phyloP scores from a whole-genome alignment of 2,888 invertebrate genomes.

The Nycteola revayana region DNA sequence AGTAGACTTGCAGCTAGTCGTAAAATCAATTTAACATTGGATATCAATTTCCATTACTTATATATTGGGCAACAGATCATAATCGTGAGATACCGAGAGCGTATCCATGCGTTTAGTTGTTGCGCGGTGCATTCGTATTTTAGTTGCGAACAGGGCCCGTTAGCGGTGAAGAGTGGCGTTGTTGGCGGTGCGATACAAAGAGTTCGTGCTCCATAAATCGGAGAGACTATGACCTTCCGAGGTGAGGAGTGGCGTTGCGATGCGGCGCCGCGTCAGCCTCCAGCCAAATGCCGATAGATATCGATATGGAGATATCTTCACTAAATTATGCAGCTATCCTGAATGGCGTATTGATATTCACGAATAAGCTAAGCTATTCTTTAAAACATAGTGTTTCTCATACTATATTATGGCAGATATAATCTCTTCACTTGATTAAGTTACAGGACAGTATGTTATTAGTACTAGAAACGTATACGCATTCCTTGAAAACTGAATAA shows the following conservation, averaged over 20 bases:
- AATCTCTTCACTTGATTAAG: no score
- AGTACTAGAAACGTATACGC: no score
- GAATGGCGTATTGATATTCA: slow-evolving; percentile 2
- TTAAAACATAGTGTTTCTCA: no score
- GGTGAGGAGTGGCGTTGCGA: slow-evolving; percentile 32
- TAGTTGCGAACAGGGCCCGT: slow-evolving; percentile 43
- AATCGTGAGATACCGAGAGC: slow-evolving; percentile 31
- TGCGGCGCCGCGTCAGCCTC: slow-evolving; percentile 33
- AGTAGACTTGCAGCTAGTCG: slow-evolving; percentile 9
- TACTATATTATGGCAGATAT: no score
- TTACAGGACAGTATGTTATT: no score
- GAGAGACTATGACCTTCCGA: slow-evolving; percentile 56
- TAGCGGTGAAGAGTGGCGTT: slow-evolving; percentile 53
- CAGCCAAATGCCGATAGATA: slow-evolving; percentile 31
- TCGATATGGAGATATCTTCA: background rate
- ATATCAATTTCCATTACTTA: slow-evolving; percentile 30
- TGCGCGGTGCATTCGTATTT: slow-evolving; percentile 42
- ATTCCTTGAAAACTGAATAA: no score
- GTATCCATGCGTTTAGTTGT: slow-evolving; percentile 28
- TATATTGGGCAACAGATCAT: slow-evolving; percentile 32
- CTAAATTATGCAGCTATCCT: background rate
- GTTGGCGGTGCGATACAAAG: slow-evolving; percentile 64
- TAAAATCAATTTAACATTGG: slow-evolving; percentile 32
- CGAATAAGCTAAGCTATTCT: no score
- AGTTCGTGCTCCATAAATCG: slow-evolving; percentile 72